Conservation (phyloP, 2,113 vertebrate species). For the Apteryx owenii region DNA sequence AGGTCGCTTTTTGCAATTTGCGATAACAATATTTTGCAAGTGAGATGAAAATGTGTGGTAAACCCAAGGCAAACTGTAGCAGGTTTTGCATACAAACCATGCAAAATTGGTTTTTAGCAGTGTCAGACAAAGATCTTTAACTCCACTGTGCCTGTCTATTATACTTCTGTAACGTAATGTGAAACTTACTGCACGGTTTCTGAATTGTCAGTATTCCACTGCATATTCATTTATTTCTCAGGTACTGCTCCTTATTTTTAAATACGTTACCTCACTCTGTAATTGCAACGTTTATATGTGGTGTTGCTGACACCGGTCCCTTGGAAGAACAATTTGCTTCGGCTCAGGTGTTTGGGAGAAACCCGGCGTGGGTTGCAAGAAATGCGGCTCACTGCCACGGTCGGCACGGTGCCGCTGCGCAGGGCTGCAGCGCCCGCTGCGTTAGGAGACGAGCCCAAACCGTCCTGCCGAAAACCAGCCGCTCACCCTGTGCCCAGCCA, state of each 20-base stretch:
- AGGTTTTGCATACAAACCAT: neutral
- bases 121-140: neutral
- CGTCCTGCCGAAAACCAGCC: neutral
- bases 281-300: too few relatives aligned
- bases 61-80: neutral
- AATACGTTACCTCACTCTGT: neutral
- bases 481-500: neutral
- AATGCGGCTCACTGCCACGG: too few relatives aligned
- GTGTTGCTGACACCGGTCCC: too few relatives aligned
- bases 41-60: constrained; percentile 32
- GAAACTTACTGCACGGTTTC: too few relatives aligned
- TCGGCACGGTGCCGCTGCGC: too few relatives aligned
- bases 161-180: neutral
- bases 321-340: neutral
- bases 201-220: neutral
- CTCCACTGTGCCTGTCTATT: neutral
- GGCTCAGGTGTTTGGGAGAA: neutral
- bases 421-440: too few relatives aligned
- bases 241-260: neutral
- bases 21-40: constrained; percentile 55
- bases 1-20: constrained; percentile 22
- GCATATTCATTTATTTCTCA: neutral
- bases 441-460: too few relatives aligned
- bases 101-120: fast-evolving
- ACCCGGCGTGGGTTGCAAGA: too few relatives aligned